These are phyloP conservation scores for Apistogramma diplotaenia DNA, from an alignment of 2,113 vertebrate species.

Conservation along the genomic window DNA sequence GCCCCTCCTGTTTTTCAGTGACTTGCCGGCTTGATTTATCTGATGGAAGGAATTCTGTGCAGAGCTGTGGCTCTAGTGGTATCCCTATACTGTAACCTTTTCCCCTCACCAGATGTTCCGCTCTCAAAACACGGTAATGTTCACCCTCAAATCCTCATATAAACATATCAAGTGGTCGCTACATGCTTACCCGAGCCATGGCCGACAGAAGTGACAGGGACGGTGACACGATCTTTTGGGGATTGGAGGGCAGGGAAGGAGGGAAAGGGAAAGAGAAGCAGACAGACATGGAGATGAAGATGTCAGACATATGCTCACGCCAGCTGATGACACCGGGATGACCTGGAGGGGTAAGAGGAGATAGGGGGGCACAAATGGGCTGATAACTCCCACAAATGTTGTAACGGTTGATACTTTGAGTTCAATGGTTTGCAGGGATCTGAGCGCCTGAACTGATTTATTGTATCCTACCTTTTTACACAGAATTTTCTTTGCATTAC, in stretches of 20 bases:
- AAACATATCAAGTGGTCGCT: slow-evolving; percentile 80
- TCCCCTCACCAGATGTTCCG: slow-evolving; percentile 82
- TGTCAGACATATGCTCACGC: slow-evolving; percentile 69
- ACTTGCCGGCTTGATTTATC: slow-evolving; percentile 82
- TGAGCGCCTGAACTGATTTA: slow-evolving; percentile 52
- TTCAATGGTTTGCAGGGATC: slow-evolving; percentile 55
- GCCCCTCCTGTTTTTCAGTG: slow-evolving; percentile 68
- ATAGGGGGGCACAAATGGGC: slow-evolving; percentile 51
- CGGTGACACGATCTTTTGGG: slow-evolving; percentile 49
- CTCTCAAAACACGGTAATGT: slow-evolving; percentile 78
- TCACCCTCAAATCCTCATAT: slow-evolving; percentile 78
- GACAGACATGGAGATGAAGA: slow-evolving; percentile 42
- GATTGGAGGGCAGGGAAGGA: slow-evolving; percentile 26
- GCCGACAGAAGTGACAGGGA: slow-evolving; percentile 70
- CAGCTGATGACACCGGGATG: slow-evolving; percentile 66
- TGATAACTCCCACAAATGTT: slow-evolving; percentile 67
- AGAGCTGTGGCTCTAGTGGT: slow-evolving; percentile 71
- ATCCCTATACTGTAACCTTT: slow-evolving; percentile 82
- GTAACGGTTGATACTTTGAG: slow-evolving; percentile 60
- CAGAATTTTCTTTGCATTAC: slow-evolving; percentile 5
- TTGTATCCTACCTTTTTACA: slow-evolving; percentile 43
- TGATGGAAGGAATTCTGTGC: slow-evolving; percentile 82
- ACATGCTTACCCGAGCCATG: slow-evolving; percentile 68
- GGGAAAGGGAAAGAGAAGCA: slow-evolving; percentile 23
- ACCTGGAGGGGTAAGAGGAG: slow-evolving; percentile 62